Evolutionary conservation across 2,113 vertebrate species (phyloP).

Genomic region (Paramormyrops kingsleyae): DNA sequence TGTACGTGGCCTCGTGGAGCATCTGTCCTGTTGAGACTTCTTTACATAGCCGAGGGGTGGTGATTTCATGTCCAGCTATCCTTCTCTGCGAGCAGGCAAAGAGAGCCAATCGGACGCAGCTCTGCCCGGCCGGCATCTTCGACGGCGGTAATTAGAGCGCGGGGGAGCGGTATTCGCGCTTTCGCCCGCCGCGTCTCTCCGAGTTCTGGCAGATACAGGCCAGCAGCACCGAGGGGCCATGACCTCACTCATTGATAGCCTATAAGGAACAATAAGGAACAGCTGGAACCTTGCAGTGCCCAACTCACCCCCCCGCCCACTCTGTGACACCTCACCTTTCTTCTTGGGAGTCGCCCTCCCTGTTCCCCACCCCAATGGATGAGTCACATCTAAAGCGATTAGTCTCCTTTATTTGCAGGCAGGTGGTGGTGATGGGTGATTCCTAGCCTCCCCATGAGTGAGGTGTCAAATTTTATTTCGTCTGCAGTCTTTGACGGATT

Average conservation of each 20-base stretch:
- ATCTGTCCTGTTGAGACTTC: neutral
- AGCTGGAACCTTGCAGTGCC: conserved; percentile 28
- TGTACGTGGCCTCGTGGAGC: neutral
- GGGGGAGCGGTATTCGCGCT: conserved; percentile 42
- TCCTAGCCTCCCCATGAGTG: neutral
- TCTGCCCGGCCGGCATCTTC: conserved; percentile 53
- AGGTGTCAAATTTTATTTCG: neutral
- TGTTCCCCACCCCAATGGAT: conserved; percentile 1
- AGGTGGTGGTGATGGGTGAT: neutral
- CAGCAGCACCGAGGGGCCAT: conserved; percentile 31
- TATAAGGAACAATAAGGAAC: conserved; percentile 48
- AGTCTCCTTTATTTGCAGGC: neutral
- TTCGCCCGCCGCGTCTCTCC: conserved; percentile 38
- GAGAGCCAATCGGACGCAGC: conserved; percentile 6
- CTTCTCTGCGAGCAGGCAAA: neutral
- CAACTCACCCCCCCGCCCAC: neutral
- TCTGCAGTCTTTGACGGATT: neutral
- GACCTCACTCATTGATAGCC: conserved; percentile 54
- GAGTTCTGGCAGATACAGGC: conserved; percentile 46
- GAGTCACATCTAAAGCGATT: neutral
- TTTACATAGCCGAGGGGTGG: neutral
- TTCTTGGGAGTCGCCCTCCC: neutral
- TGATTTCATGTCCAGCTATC: neutral
- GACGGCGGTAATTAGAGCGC: conserved; percentile 52
- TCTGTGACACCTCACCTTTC: neutral